Base-by-base conservation (phyloP, 2,797 vertebrate genomes). In the Etheostoma nigrum region DNA sequence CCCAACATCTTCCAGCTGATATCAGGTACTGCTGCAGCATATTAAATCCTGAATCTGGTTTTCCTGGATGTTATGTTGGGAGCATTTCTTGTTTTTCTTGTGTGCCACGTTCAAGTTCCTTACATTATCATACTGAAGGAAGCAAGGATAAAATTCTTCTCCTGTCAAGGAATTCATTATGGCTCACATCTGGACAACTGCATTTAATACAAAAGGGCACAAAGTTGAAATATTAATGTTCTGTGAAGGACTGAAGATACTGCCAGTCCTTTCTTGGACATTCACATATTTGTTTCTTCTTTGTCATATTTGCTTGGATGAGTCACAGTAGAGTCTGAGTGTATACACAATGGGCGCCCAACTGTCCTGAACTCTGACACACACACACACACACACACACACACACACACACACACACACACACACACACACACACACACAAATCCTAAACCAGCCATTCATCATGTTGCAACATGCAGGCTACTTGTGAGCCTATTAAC, bases 11-110 rank as follows among this genome's bases (percentile, higher is more conserved):
- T 67, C 47, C 55, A 60, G n/a, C 4, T 72, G 13, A 3, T 74
- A 3, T 0, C 84, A 88, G 94, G 93, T 94, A 90, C 45, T 47
- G 55, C 44, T 58, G 15, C 23, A 4, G 1, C 13, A 14, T 14
- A 44, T 44, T 9, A 36, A 36, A 36, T 2, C 9, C 33, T 44
- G 11, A 12, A 14, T 44, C 42, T 14, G 11, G 12, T 16, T 40
- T 21, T 12, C 3, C 25, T 40, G 8, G 8, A 23, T 49, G 15
- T 40, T 57, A 16, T 19, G 2, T 12, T 18, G 5, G 23, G 3
- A 15, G 19, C 9, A 3, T 21, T 48, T 25, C 58, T 49, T 27
- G 45, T 82, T 74, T 72, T 67, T 72, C 45, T 47, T 14, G 48
- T 63, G 40, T 5, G 3, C 23, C 1, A 21, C 3, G 27, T 27